Percentiles rank a stretch among this genome's conserved stretches.
Evolutionary conservation across 2,113 vertebrate species (phyloP).

Genomic region (Zapus hudsonius): DNA sequence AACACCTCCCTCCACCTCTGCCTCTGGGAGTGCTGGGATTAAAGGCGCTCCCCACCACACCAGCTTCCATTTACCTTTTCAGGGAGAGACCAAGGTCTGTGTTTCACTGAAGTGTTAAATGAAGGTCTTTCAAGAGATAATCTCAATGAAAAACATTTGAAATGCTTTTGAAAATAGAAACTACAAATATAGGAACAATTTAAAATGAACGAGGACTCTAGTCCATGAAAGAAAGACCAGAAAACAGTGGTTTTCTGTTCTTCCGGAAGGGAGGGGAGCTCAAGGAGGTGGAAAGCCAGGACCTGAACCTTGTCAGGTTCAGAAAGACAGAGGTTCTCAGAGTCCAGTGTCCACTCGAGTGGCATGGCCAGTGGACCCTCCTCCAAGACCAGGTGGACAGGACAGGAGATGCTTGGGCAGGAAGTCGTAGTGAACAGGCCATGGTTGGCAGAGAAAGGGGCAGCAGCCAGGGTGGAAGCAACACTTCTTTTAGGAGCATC

Average conservation of each 20-base stretch:
- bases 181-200: background rate
- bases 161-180: slow-evolving; percentile 14
- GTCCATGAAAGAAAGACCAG: background rate
- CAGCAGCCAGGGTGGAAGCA: too few relatives aligned
- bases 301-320: too few relatives aligned
- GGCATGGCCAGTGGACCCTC: too few relatives aligned
- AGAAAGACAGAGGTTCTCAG: too few relatives aligned
- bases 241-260: background rate
- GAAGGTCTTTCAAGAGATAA: background rate
- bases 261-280: too few relatives aligned
- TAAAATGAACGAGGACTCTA: background rate
- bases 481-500: background rate
- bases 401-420: background rate
- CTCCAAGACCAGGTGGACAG: accelerated
- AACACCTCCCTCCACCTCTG: too few relatives aligned
- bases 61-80: too few relatives aligned
- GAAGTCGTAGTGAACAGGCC: background rate
- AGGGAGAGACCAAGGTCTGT: background rate
- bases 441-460: accelerated
- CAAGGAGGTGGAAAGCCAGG: too few relatives aligned
- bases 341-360: too few relatives aligned
- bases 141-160: background rate
- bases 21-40: too few relatives aligned
- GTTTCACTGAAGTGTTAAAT: background rate
- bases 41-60: too few relatives aligned